phyloP scores from a whole-genome alignment of 2,113 vertebrate genomes.

The Lontra canadensis region DNA sequence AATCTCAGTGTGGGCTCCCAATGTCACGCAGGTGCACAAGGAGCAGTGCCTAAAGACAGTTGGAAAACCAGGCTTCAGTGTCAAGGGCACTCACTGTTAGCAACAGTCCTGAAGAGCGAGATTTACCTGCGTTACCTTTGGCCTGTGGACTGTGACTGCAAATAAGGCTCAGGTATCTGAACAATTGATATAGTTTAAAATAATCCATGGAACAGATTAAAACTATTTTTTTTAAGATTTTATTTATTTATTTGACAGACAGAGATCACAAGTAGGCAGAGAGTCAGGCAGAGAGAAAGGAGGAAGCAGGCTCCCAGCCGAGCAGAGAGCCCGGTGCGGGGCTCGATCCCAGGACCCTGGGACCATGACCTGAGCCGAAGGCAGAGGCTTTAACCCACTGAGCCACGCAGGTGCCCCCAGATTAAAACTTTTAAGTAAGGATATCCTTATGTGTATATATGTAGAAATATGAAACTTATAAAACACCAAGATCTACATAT shows the following conservation, averaged over 20 bases:
- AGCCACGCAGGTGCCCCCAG: not conserved
- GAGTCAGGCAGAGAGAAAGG: too few species aligned
- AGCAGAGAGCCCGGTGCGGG: too few species aligned
- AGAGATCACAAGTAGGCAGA: too few species aligned
- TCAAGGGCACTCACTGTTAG: not conserved
- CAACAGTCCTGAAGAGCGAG: accelerated
- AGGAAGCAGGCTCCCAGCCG: too few species aligned
- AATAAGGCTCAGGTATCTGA: not conserved
- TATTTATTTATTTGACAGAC: too few species aligned
- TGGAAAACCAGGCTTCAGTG: not conserved
- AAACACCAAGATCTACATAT: not conserved
- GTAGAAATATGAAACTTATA: not conserved
- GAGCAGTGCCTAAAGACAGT: not conserved
- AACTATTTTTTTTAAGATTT: not conserved
- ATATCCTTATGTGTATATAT: not conserved
- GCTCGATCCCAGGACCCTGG: too few species aligned
- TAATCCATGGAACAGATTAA: not conserved
- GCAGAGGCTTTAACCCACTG: too few species aligned
- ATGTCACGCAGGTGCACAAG: accelerated
- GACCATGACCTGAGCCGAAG: too few species aligned
- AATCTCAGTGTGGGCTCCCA: accelerated
- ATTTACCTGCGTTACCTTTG: not conserved
- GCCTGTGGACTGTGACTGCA: not conserved
- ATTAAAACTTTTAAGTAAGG: not conserved
- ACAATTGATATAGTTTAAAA: not conserved